These are phyloP conservation scores for Hirtodrosophila confusa DNA, from an alignment of 2,888 invertebrate genomes.

Conservation along the genomic window DNA sequence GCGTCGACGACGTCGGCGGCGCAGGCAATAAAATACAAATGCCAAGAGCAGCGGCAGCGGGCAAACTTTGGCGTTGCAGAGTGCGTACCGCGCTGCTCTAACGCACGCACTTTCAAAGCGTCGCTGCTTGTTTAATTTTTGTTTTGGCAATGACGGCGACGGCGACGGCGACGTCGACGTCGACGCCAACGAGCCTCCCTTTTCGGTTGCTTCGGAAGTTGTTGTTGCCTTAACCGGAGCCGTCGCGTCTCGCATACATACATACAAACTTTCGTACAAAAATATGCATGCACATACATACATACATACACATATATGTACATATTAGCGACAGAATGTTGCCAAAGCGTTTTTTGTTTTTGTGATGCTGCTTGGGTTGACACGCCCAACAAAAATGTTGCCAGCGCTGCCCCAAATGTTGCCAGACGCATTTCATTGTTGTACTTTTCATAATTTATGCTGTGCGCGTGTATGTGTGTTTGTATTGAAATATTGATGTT, in stretches of 20 bases:
- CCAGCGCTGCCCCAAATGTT: constrained; percentile 52
- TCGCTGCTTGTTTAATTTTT: constrained; percentile 2
- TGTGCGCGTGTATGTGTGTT: constrained; percentile 5
- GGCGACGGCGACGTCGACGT: constrained; percentile 1
- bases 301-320: background rate
- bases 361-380: background rate
- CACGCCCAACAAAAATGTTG: constrained; percentile 39
- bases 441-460: constrained; percentile 65
- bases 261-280: too few species aligned
- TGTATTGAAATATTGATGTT: constrained; percentile 32
- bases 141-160: constrained; percentile 18
- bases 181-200: constrained; percentile 71
- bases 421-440: constrained; percentile 64
- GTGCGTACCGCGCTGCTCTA: constrained; percentile 9
- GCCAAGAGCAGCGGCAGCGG: constrained; percentile 26
- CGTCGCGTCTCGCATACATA: constrained; percentile 1
- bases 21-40: constrained; percentile 37
- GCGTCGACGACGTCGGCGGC: constrained; percentile 13
- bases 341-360: constrained; percentile 25
- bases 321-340: constrained; percentile 47
- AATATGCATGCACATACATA: background rate
- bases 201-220: constrained; percentile 51
- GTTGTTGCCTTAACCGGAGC: constrained; percentile 29
- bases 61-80: too few species aligned
- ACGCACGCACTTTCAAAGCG: constrained; percentile 13